These are phyloP conservation scores for Rhopalosiphum maidis DNA, from an alignment of 1,140 invertebrate genomes.

Conservation along the genomic window DNA sequence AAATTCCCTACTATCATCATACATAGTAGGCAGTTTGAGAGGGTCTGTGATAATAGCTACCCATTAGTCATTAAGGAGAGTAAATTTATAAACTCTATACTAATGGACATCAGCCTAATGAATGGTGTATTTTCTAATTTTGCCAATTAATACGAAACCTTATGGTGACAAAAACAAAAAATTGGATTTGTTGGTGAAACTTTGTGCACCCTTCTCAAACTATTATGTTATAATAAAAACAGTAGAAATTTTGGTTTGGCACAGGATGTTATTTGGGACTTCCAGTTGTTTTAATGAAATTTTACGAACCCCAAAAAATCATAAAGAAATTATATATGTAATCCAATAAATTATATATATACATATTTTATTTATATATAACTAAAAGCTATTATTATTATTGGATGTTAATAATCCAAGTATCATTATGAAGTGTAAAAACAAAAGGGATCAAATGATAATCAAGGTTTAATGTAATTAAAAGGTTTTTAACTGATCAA, in stretches of 20 bases:
- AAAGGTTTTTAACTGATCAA: neutral
- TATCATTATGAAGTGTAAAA: neutral
- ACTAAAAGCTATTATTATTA: neutral
- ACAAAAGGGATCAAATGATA: neutral
- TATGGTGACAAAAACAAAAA: conserved; percentile 27
- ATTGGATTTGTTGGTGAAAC: neutral
- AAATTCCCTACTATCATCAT: neutral
- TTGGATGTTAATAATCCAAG: neutral
- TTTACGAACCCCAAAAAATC: neutral
- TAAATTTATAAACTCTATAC: neutral
- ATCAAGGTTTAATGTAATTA: neutral
- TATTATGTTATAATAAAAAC: neutral
- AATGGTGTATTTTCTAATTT: neutral
- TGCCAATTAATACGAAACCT: neutral
- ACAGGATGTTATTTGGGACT: neutral
- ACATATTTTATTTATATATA: neutral
- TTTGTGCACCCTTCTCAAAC: neutral
- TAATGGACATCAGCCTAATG: conserved; percentile 34
- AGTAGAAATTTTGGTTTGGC: conserved; percentile 7
- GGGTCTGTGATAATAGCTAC: neutral
- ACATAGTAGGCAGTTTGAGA: neutral
- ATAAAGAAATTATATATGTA: neutral
- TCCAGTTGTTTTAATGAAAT: neutral
- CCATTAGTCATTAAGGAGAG: neutral
- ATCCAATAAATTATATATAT: neutral